Conservation (phyloP, 2,888 invertebrate species). For the Cyaniris semiargus region DNA sequence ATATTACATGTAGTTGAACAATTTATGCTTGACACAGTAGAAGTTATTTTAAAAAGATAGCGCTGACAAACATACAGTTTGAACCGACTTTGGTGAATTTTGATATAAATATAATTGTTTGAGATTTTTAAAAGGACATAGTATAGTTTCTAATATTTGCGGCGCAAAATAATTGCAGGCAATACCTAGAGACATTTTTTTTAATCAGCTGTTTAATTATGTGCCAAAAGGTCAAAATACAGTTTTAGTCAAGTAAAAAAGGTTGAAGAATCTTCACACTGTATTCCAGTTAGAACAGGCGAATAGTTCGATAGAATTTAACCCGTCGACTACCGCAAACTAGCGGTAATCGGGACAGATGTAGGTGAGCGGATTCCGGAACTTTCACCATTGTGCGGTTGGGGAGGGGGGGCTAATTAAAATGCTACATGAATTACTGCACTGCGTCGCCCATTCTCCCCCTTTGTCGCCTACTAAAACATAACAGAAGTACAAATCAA, state of each 20-base stretch:
- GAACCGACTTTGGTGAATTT: no score
- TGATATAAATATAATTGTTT: no score
- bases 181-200: no score
- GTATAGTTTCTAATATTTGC: no score
- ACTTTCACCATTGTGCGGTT: no score
- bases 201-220: not conserved
- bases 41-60: not conserved
- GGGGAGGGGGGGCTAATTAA: slow-evolving; percentile 66
- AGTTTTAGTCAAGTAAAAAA: not conserved
- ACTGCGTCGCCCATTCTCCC: slow-evolving; percentile 50
- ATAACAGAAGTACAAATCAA: not conserved
- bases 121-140: no score
- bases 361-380: no score
- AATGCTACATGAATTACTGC: slow-evolving; percentile 74
- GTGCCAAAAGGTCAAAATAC: not conserved
- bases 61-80: no score
- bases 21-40: not conserved
- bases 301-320: slow-evolving; percentile 4
- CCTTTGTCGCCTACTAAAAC: not conserved
- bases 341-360: not conserved
- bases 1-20: not conserved
- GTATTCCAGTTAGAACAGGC: not conserved
- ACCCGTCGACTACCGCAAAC: not conserved
- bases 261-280: not conserved
- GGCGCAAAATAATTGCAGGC: no score